Evolutionary conservation across 2,113 vertebrate genomes (phyloP).

Genomic region (Tetrao urogallus): DNA sequence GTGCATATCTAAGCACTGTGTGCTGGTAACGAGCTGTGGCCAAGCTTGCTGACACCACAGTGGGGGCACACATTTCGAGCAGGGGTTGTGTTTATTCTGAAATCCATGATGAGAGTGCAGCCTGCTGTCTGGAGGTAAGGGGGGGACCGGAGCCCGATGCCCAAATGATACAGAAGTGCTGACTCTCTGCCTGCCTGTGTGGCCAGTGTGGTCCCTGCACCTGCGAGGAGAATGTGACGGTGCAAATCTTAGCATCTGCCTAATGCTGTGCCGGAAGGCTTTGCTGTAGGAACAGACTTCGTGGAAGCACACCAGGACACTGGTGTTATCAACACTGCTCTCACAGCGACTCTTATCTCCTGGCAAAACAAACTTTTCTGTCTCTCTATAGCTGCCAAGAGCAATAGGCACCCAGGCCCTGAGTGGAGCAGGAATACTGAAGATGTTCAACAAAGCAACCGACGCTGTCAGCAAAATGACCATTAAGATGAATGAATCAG

Average conservation of each 20-base stretch:
- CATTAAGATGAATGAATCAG: slow-evolving; percentile 98
- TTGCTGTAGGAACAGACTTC: neutral
- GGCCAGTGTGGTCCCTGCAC: neutral
- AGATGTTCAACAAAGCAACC: slow-evolving; percentile 97
- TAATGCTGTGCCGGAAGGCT: neutral
- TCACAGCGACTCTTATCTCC: neutral
- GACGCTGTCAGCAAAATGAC: slow-evolving; percentile 99
- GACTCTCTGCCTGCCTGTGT: neutral
- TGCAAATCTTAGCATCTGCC: fast-evolving
- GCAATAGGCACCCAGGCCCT: slow-evolving; percentile 93
- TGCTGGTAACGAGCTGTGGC: fast-evolving
- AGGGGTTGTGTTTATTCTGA: too few species aligned
- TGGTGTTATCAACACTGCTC: neutral
- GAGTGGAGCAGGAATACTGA: slow-evolving; percentile 96
- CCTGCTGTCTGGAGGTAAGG: neutral
- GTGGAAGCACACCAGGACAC: neutral
- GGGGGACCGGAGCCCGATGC: neutral
- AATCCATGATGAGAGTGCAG: neutral
- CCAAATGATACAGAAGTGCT: neutral
- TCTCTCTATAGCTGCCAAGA: slow-evolving; percentile 86
- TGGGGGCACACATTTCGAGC: fast-evolving
- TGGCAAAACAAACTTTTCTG: neutral
- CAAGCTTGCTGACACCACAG: neutral
- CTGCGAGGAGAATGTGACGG: fast-evolving
- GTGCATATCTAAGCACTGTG: neutral